These are phyloP conservation scores for Pygocentrus nattereri DNA, from an alignment of 2,797 vertebrate species.

Conservation along the genomic window DNA sequence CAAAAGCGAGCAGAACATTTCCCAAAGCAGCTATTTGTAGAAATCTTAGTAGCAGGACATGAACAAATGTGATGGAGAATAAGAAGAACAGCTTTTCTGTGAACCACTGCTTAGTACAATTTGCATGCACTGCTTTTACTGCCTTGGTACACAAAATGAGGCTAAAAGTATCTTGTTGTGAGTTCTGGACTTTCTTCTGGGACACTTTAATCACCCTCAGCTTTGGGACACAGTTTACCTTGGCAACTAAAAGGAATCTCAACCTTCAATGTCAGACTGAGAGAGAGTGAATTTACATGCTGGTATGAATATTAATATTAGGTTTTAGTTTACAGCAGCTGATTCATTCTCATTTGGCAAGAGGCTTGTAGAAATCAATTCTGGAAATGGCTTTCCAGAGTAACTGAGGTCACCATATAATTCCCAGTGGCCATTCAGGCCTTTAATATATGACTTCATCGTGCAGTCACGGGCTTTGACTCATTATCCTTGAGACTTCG, in stretches of 20 bases:
- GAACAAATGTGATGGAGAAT: too few relatives aligned
- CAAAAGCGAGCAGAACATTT: neutral
- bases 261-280: constrained; percentile 11
- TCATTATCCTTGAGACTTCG: constrained; percentile 31
- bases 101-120: neutral
- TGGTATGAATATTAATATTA: constrained; percentile 46
- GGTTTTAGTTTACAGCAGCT: constrained; percentile 44
- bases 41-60: too few relatives aligned
- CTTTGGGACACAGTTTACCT: neutral
- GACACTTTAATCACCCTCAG: constrained; percentile 1
- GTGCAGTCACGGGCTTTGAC: constrained; percentile 36
- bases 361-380: constrained; percentile 53
- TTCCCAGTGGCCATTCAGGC: constrained; percentile 44
- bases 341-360: constrained; percentile 54
- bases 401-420: constrained; percentile 52
- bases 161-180: too few relatives aligned
- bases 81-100: too few relatives aligned
- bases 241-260: constrained; percentile 7
- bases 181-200: neutral
- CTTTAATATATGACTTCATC: constrained; percentile 45
- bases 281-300: constrained; percentile 35
- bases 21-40: neutral
- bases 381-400: constrained; percentile 54
- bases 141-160: neutral
- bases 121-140: neutral